Conservation (phyloP, 2,888 invertebrate genomes). For the Trissolcus japonicus region DNA sequence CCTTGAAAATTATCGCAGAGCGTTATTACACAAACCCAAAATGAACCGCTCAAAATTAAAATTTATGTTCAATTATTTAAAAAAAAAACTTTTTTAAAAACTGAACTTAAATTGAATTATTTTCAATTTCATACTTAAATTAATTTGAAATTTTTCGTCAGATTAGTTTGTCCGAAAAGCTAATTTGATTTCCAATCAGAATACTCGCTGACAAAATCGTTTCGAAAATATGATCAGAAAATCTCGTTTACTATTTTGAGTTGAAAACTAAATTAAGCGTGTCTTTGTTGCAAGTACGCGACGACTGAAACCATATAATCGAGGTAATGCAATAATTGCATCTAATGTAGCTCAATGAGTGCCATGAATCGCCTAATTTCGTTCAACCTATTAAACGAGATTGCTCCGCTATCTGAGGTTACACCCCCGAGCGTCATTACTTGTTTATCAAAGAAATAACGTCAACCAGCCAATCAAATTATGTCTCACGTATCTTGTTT, state of each 20-base stretch:
- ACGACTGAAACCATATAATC: conserved; percentile 36
- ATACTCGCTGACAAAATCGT: no score
- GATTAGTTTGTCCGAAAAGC: no score
- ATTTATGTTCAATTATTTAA: no score
- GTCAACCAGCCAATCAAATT: no score
- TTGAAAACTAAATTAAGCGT: conserved; percentile 14
- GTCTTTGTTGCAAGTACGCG: conserved; percentile 38
- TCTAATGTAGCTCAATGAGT: conserved; percentile 53
- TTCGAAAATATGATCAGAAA: no score
- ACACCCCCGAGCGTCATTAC: conserved; percentile 45
- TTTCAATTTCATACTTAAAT: no score
- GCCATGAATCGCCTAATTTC: conserved; percentile 45
- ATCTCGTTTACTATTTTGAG: neutral
- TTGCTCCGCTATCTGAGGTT: conserved; percentile 43
- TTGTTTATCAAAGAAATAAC: conserved; percentile 25
- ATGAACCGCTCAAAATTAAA: neutral
- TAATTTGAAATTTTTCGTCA: no score
- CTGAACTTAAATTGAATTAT: no score
- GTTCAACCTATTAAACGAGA: conserved; percentile 47
- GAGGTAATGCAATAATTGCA: conserved; percentile 50
- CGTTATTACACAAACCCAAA: neutral
- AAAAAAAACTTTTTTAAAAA: no score
- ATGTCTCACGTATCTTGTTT: conserved; percentile 11
- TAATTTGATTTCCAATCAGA: neutral
- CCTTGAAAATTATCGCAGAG: neutral